Evolutionary conservation across 2,113 vertebrate genomes (phyloP).

Genomic region (Anguilla rostrata): DNA sequence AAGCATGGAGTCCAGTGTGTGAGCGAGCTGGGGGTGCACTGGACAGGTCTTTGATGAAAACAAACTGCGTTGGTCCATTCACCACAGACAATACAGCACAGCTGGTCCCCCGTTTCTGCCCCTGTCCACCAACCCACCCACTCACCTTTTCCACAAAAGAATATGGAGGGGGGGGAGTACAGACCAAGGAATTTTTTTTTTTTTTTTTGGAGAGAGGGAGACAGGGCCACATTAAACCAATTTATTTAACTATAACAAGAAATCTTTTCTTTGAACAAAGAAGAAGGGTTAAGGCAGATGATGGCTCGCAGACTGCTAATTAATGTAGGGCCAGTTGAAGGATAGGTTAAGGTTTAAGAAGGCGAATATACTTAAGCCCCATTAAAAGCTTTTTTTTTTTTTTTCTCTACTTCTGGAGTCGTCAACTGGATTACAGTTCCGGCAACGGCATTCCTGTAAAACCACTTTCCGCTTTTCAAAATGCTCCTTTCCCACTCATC

Average conservation of each 20-base stretch:
- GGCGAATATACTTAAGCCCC: slow-evolving; percentile 56
- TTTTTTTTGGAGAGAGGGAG: slow-evolving; percentile 36
- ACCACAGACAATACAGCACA: neutral
- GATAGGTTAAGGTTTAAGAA: slow-evolving; percentile 60
- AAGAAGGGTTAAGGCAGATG: slow-evolving; percentile 55
- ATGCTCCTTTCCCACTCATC: slow-evolving; percentile 6
- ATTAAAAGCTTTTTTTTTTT: slow-evolving; percentile 50
- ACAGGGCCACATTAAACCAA: slow-evolving; percentile 45
- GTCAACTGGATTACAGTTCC: slow-evolving; percentile 21
- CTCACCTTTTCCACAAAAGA: slow-evolving; percentile 40
- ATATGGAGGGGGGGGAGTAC: neutral
- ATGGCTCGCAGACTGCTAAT: slow-evolving; percentile 55
- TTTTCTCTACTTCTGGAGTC: neutral
- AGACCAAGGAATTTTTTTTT: neutral
- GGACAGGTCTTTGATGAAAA: slow-evolving; percentile 6
- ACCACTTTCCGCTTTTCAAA: slow-evolving; percentile 11
- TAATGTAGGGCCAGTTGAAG: slow-evolving; percentile 49
- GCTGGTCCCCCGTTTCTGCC: slow-evolving; percentile 4
- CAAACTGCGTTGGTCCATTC: slow-evolving; percentile 1
- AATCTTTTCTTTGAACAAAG: slow-evolving; percentile 46
- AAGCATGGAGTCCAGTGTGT: neutral
- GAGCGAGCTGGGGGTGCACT: neutral
- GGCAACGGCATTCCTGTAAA: slow-evolving; percentile 12
- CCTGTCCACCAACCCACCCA: slow-evolving; percentile 11
- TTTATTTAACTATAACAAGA: slow-evolving; percentile 50